phyloP scores from a whole-genome alignment of 2,113 vertebrate genomes.

The Epinephelus fuscoguttatus region DNA sequence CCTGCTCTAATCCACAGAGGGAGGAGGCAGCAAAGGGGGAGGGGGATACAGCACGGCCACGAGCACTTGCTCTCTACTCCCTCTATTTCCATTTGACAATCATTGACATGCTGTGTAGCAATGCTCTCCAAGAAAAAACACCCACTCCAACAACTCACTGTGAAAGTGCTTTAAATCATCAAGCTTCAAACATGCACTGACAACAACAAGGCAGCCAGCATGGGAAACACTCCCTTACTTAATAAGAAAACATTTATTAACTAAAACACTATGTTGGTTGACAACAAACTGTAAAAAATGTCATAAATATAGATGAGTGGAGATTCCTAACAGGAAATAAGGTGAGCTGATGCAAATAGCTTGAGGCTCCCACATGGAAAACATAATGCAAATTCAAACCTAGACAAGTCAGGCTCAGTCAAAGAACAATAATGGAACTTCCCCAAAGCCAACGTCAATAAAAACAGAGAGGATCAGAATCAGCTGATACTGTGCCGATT shows the following conservation, averaged over 20 bases:
- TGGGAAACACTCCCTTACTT: background rate
- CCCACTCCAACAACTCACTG: background rate
- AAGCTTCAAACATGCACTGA: background rate
- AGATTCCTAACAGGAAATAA: background rate
- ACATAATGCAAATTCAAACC: slow-evolving; percentile 29
- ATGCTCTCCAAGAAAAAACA: background rate
- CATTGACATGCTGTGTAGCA: slow-evolving; percentile 31
- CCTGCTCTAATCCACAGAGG: slow-evolving; percentile 28
- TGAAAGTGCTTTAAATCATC: slow-evolving; percentile 2
- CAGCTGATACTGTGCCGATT: no score
- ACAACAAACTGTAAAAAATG: background rate
- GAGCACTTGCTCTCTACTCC: background rate
- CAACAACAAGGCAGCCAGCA: background rate
- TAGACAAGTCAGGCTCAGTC: background rate
- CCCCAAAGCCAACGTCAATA: background rate
- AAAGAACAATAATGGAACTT: background rate
- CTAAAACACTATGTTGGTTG: background rate
- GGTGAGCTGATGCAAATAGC: background rate
- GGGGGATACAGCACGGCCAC: background rate
- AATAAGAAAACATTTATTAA: background rate
- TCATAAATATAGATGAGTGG: background rate
- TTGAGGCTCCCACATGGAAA: background rate
- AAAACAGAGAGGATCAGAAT: no score
- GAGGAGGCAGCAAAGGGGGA: slow-evolving; percentile 32
- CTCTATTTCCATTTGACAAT: slow-evolving; percentile 23